Conservation (phyloP, 2,797 vertebrate genomes). For the Trematomus bernacchii region DNA sequence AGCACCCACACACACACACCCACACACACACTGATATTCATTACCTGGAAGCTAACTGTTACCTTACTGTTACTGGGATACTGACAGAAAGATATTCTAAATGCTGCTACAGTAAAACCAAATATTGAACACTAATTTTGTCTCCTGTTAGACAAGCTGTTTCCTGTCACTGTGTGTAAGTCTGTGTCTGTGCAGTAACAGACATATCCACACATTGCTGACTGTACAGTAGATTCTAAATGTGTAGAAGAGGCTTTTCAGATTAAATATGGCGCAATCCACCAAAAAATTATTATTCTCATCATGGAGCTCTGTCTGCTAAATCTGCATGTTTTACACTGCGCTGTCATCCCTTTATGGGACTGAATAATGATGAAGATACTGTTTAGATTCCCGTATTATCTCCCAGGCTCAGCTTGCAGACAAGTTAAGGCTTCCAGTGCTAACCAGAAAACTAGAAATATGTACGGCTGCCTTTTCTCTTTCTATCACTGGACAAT, state of each 20-base stretch:
- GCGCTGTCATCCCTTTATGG: conserved; percentile 65
- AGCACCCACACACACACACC: conserved; percentile 1
- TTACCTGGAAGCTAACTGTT: conserved; percentile 13
- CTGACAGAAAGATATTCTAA: conserved; percentile 14
- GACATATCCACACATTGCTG: conserved; percentile 15
- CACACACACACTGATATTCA: background rate
- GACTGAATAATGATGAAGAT: conserved; percentile 74
- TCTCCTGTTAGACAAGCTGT: conserved; percentile 14
- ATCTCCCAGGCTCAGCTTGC: conserved; percentile 71
- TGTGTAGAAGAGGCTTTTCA: conserved; percentile 38
- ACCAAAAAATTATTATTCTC: conserved; percentile 62
- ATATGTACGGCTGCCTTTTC: conserved; percentile 65
- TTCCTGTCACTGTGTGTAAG: conserved; percentile 4
- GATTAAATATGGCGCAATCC: conserved; percentile 48
- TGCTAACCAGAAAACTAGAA: conserved; percentile 71
- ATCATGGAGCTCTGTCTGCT: conserved; percentile 56
- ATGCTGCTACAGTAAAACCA: conserved; percentile 27
- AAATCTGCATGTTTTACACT: conserved; percentile 75
- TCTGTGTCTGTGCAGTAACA: conserved; percentile 2
- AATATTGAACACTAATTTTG: conserved; percentile 21
- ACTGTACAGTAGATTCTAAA: conserved; percentile 22
- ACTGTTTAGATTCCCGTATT: conserved; percentile 76
- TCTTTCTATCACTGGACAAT: conserved; percentile 82
- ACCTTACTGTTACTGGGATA: conserved; percentile 23
- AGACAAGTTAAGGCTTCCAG: conserved; percentile 67